A percentile compares a stretch with the other conserved stretches of the same genome.
Conservation (phyloP, 2,888 invertebrate species). For the Tribolium freemani region DNA sequence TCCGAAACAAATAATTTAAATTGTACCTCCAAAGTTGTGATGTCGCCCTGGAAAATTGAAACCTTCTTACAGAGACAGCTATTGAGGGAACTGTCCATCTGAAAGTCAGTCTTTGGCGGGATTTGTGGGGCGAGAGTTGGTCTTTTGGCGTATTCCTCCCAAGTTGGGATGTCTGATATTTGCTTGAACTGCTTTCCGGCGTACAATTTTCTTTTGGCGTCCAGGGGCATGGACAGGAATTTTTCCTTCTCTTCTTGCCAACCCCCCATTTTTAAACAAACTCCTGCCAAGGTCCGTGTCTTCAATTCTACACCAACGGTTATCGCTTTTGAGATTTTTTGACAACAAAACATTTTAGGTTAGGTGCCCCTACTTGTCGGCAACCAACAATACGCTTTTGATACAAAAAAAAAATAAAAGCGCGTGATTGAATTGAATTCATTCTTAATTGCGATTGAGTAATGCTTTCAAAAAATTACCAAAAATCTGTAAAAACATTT, state of each 20-base stretch:
- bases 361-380: neutral
- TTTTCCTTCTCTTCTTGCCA: slow-evolving; percentile 72
- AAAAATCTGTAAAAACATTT: too few relatives aligned
- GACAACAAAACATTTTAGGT: slow-evolving; percentile 17
- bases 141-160: slow-evolving; percentile 70
- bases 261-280: slow-evolving; percentile 24
- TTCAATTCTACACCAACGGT: neutral
- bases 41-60: slow-evolving; percentile 83
- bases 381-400: slow-evolving; percentile 11
- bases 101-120: slow-evolving; percentile 58
- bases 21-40: slow-evolving; percentile 83
- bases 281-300: neutral
- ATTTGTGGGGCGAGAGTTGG: slow-evolving; percentile 62
- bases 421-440: too few relatives aligned
- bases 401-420: neutral
- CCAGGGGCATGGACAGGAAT: slow-evolving; percentile 69
- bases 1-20: too few relatives aligned
- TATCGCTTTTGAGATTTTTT: slow-evolving; percentile 8
- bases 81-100: slow-evolving; percentile 68
- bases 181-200: slow-evolving; percentile 63
- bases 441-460: too few relatives aligned
- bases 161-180: slow-evolving; percentile 71
- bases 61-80: slow-evolving; percentile 72
- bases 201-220: slow-evolving; percentile 65
- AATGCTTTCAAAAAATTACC: too few relatives aligned